Base-by-base conservation (phyloP, 2,113 vertebrate species). In the Prionailurus viverrinus region DNA sequence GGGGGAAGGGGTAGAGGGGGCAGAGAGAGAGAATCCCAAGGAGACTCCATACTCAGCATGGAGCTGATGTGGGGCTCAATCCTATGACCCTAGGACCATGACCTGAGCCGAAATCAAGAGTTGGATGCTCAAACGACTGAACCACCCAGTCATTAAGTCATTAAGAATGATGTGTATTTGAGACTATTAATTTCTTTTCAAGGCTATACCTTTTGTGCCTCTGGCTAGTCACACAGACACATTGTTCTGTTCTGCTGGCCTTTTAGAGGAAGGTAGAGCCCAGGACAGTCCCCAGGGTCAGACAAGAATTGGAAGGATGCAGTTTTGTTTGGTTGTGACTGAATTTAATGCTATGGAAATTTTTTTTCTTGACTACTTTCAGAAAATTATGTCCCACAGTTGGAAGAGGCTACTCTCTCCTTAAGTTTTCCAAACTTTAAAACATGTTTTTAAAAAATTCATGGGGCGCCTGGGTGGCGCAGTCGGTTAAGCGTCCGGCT, bases 401-500 rank as follows among this genome's bases (percentile, higher is more conserved):
- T 68, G 45, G 80, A 95, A 66, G 39, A 92, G 3, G 0, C 9
- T 11, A 45, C 55, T 83, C 89, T 85, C 19, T 91, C 15, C 53
- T 69, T 36, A 51, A 74, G 29, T 88, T 94, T 88, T 93, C 89
- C 23, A 91, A 91, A 91, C 23, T 91, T 93, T 91, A 81, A 86
- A 80, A 25, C 16, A n/a, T 66, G 19, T 90, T 94, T 95, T 51
- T 9, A 23, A 91, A 91, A 82, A 91, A 48, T 94, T 86, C 65
- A 73, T 79, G 36, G 36, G 36, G 36, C 36, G 36, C 36, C 36
- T 36, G 36, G 36, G 36, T 36, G 36, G 36, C 36, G 36, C 36
- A 36, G 36, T 36, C 36, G 36, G 36, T 36, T 36, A 36, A 36
- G 36, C 36, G 36, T 36, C 36, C 36, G 36, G 36, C 36, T 36